Percentiles rank a stretch among this genome's conserved stretches.
These are phyloP conservation scores for Salvelinus sp. DNA, from an alignment of 2,113 vertebrate genomes.

Conservation along the genomic window DNA sequence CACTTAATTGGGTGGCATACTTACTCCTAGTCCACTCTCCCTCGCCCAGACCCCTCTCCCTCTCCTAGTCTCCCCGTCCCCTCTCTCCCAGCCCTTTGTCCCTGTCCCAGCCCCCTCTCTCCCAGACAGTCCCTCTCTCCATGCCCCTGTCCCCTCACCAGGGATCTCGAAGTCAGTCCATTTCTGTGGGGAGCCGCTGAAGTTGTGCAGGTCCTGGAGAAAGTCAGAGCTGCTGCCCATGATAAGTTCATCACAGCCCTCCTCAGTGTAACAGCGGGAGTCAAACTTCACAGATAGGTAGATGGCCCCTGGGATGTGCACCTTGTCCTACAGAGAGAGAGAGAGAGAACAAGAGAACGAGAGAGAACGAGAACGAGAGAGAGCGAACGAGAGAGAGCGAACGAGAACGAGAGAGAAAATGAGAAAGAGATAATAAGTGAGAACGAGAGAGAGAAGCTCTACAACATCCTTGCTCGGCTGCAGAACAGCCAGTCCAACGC, in stretches of 20 bases:
- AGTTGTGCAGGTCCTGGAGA: conserved; percentile 90
- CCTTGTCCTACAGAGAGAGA: conserved; percentile 82
- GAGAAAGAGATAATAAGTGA: too few relatives aligned
- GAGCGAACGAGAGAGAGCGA: too few relatives aligned
- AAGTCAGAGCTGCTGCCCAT: conserved; percentile 93
- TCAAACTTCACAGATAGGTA: conserved; percentile 96
- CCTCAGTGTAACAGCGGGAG: conserved; percentile 90
- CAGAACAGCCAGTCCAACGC: too few relatives aligned
- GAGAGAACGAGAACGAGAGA: too few relatives aligned
- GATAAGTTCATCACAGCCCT: conserved; percentile 93
- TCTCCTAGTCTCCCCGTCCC: background rate
- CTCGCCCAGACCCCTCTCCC: background rate
- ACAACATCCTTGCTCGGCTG: too few relatives aligned
- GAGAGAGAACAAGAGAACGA: background rate
- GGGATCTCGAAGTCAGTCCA: conserved; percentile 97
- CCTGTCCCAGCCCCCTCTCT: too few relatives aligned
- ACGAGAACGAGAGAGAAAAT: too few relatives aligned
- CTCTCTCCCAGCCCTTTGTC: background rate
- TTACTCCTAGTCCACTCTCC: background rate
- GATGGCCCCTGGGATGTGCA: conserved; percentile 97
- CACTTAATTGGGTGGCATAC: too few relatives aligned
- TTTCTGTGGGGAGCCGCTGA: conserved; percentile 92
- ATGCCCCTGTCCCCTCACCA: conserved; percentile 67
- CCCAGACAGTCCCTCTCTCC: background rate
- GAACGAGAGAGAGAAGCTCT: too few relatives aligned